Evolutionary conservation across 2,888 invertebrate genomes (phyloP), one percentile per base, ranked within the genome.

Genomic region (Xestia sexstrigata): DNA sequence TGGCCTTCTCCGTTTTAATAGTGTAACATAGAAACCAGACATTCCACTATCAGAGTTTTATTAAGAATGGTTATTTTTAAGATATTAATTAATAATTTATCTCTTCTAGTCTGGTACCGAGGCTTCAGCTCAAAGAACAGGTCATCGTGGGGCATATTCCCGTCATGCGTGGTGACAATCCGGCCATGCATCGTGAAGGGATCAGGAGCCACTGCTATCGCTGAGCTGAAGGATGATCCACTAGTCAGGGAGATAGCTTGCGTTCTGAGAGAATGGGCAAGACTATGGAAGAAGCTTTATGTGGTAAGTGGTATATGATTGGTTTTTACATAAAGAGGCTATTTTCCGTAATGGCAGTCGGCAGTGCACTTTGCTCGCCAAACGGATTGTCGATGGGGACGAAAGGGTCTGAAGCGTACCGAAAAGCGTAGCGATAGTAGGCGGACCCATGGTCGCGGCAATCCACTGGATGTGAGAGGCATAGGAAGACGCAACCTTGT

Each of bases 241-340:
- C 98, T 99, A n/a, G 98, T 99, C 1, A 97, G 98, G 72, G 99
- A 99, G 96, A 99, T 99, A 74, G 98, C 99, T 0, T 98, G 98
- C 84, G 99, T 99, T 0, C 96, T 99, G 66, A 97, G 99, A 91
- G 99, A 99, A 97, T 99, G 99, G 99, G 98, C 98, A 26, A 97
- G 98, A 86, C 98, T 99, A 85, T 99, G 99, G 99, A 99, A 99
- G 92, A 98, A 98, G 88, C 97, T 99, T 67, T 99, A 98, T 97
- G 98, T 99, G 97, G 99, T 99, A 96, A 96, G 98, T 63, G 0
- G 7, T 23, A 62, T 23, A 35, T 26, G 13, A 15, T 58, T 15
- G 26, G 45, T 1, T 55, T n/a, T 55, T 13, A 55, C n/a, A 45
- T 45, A 45, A 45, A 35, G n/a, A 49, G 20, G 7, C 47, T 20